Conservation (phyloP, 92 coral and sea anemone species). For the Hydrozoanthus gracilis region DNA sequence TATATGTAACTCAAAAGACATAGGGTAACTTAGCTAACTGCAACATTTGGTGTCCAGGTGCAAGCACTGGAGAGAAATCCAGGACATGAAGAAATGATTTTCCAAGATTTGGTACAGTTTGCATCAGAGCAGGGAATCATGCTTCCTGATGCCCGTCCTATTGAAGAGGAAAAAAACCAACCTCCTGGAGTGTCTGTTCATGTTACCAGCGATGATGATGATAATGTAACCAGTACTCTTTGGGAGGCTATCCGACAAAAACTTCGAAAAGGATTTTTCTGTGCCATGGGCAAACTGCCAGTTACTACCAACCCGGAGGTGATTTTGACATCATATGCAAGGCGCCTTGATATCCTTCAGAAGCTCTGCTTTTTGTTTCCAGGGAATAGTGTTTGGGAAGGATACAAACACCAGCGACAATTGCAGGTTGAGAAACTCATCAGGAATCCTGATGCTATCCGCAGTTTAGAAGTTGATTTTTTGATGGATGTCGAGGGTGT, state of each 20-base stretch:
- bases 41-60: slow-evolving; percentile 48
- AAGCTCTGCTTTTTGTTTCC: slow-evolving; percentile 79
- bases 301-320: slow-evolving; percentile 48
- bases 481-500: slow-evolving; percentile 47
- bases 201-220: slow-evolving; percentile 45
- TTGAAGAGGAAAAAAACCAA: slow-evolving; percentile 24
- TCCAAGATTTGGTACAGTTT: slow-evolving; percentile 84
- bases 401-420: slow-evolving; percentile 68
- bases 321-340: slow-evolving; percentile 28
- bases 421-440: slow-evolving; percentile 65
- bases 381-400: slow-evolving; percentile 66
- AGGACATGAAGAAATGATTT: slow-evolving; percentile 81
- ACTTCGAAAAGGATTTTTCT: slow-evolving; percentile 68
- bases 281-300: slow-evolving; percentile 56
- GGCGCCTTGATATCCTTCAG: slow-evolving; percentile 61
- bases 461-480: slow-evolving; percentile 59
- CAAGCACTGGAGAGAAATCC: slow-evolving; percentile 90
- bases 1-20: too few relatives aligned
- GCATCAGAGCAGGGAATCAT: slow-evolving; percentile 83
- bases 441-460: slow-evolving; percentile 53
- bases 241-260: slow-evolving; percentile 77
- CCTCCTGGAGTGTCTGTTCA: slow-evolving; percentile 48
- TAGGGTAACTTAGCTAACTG: too few relatives aligned
- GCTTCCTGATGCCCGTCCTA: slow-evolving; percentile 61
- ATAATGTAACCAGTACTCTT: slow-evolving; percentile 61